phyloP scores from a whole-genome alignment of 2,888 invertebrate genomes.

The Pseudococcus viburni region DNA sequence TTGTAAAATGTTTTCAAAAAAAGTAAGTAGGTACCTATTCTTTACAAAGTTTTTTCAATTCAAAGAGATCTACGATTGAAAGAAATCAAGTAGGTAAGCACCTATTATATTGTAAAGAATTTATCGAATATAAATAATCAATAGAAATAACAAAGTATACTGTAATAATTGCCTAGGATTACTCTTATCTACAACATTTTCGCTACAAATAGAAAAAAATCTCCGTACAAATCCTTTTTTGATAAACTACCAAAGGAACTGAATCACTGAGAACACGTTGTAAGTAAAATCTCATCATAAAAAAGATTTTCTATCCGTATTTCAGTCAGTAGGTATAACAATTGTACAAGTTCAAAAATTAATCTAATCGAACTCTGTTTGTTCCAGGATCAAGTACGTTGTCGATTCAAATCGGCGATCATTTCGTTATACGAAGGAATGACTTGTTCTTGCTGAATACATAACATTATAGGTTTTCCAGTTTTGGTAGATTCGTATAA shows the following conservation, averaged over 20 bases:
- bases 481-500: slow-evolving; percentile 76
- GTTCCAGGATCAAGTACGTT: slow-evolving; percentile 31
- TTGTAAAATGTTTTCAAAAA: too few relatives aligned
- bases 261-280: neutral
- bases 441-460: slow-evolving; percentile 73
- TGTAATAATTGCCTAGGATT: neutral
- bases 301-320: neutral
- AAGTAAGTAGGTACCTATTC: too few relatives aligned
- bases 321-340: neutral
- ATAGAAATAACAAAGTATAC: neutral
- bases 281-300: too few relatives aligned
- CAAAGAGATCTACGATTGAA: too few relatives aligned
- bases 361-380: too few relatives aligned
- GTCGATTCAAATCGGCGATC: slow-evolving; percentile 59
- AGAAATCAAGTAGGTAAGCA: too few relatives aligned
- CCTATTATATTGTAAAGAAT: too few relatives aligned
- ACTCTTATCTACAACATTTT: neutral
- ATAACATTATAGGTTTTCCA: slow-evolving; percentile 75
- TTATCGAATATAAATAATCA: neutral
- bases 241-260: slow-evolving; percentile 42
- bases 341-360: neutral
- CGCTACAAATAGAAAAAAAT: neutral
- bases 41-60: too few relatives aligned
- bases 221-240: slow-evolving; percentile 15
- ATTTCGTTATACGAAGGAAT: slow-evolving; percentile 66